Evolutionary conservation across 2,888 invertebrate species (phyloP), one percentile per base, ranked within the genome.

Genomic region (Apamea crenata): DNA sequence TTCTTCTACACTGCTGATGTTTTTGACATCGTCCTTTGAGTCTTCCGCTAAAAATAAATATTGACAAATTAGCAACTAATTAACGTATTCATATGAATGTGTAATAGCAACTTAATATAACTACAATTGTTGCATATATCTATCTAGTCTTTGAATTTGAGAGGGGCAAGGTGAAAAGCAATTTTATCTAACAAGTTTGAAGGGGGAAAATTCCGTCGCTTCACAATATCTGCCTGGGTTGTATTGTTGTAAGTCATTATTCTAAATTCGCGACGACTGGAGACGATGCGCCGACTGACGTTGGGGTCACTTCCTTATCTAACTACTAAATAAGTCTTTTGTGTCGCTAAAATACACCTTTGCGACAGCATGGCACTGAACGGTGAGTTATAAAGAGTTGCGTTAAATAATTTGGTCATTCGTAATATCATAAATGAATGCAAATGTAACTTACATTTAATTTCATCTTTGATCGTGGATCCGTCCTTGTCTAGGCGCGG

Each of bases 401-500:
- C 2, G 4, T 75, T 68, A 25, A 29, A 40, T 1, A 40, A 63
- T 36, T 47, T n/a, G 36, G n/a, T 18, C 10, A n/a, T n/a, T 47
- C 4, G 25, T 65, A 76, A n/a, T 44, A 32, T 29, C 29, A 6
- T 67, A 16, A n/a, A 69, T 63, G 2, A 32, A 53, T 53, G 1
- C 4, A 53, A 44, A 12, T 59, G 36, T 16, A 50, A 87, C 95
- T 94, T 88, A 98, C 98, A 95, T 96, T 98, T 98, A 76, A 95
- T 91, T 84, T 98, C 98, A 87, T 98, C 98, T 91, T 98, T 98
- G 92, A 97, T 95, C 44, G 94, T 94, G 47, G 97, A 92, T 63
- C 93, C 91, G 81, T 97, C 97, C 91, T 97, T 98, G 92, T 98
- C 98, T 79, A 98, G 97, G 2, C 98, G 97, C 75, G 98, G 98